phyloP scores from a whole-genome alignment of 1,140 invertebrate genomes.

The Trichoplusia ni region DNA sequence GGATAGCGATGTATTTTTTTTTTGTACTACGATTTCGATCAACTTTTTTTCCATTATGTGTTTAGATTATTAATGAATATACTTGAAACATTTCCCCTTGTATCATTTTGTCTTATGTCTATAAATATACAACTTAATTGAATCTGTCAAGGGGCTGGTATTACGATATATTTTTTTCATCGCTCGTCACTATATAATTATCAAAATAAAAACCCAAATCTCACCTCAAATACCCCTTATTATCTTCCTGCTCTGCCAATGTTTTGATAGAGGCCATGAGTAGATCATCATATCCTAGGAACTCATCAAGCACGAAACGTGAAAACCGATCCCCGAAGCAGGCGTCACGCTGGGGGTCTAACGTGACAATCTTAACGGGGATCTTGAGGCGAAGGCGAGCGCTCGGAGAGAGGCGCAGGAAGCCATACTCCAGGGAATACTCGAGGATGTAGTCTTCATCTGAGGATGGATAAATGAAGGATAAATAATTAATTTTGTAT shows the following conservation, averaged over 20 bases:
- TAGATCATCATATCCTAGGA: conserved; percentile 98
- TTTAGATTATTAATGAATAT: too few relatives aligned
- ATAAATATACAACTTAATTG: too few relatives aligned
- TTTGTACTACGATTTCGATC: too few relatives aligned
- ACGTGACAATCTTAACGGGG: conserved; percentile 94
- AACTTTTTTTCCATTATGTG: too few relatives aligned
- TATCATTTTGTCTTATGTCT: too few relatives aligned
- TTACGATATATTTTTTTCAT: too few relatives aligned
- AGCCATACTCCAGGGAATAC: conserved; percentile 98
- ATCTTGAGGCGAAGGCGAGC: conserved; percentile 93
- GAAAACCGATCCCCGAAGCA: conserved; percentile 98
- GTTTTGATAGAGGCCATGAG: conserved; percentile 98
- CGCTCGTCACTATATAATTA: too few relatives aligned
- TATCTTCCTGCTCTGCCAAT: conserved; percentile 97
- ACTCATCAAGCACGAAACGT: conserved; percentile 94
- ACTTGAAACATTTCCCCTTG: too few relatives aligned
- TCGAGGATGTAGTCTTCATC: conserved; percentile 98
- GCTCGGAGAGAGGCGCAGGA: conserved; percentile 93
- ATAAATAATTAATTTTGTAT: neutral
- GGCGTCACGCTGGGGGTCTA: conserved; percentile 93
- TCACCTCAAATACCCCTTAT: conserved; percentile 95
- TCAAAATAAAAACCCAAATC: neutral
- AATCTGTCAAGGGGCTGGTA: too few relatives aligned
- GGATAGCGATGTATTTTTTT: too few relatives aligned
- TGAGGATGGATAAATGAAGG: conserved; percentile 73